These are phyloP conservation scores for Pristionchus mayeri DNA, from an alignment of 2,888 invertebrate species.

Conservation along the genomic window DNA sequence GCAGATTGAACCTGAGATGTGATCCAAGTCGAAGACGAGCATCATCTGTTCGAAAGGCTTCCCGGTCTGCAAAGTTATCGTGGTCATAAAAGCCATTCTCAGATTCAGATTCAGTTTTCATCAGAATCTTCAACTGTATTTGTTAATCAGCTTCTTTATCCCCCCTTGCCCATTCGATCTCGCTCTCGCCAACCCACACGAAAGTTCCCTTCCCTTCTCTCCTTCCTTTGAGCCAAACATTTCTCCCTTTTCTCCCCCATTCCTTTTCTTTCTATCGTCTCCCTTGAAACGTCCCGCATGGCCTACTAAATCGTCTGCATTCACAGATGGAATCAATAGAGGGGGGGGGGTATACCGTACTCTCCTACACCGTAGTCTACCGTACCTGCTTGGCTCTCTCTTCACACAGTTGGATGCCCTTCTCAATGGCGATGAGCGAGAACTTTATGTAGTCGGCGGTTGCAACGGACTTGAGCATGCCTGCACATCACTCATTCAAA, in stretches of 20 bases:
- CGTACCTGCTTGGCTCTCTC: conserved; percentile 69
- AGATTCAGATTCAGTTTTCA: background rate
- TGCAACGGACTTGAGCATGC: conserved; percentile 73
- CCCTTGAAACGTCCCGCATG: conserved; percentile 36
- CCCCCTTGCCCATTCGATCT: background rate
- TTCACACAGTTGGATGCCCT: conserved; percentile 71
- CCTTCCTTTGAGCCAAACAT: conserved; percentile 21
- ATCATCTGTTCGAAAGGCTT: conserved; percentile 76
- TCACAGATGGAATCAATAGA: conserved; percentile 6
- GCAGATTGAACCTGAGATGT: conserved; percentile 61
- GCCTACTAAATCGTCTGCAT: conserved; percentile 32
- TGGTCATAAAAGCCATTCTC: background rate
- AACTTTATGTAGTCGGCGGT: conserved; percentile 76
- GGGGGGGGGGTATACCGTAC: background rate
- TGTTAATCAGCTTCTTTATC: background rate
- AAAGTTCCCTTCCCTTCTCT: background rate
- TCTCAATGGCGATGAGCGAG: conserved; percentile 75
- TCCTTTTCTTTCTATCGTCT: background rate
- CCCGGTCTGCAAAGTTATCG: conserved; percentile 62
- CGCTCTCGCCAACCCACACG: background rate
- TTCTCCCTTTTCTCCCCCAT: background rate
- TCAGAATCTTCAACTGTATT: background rate
- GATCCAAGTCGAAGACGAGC: conserved; percentile 75
- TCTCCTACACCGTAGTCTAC: conserved; percentile 54
- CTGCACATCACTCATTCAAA: conserved; percentile 54